Base-by-base conservation (phyloP, 2,888 invertebrate genomes). In the Diachrysia chrysitis region DNA sequence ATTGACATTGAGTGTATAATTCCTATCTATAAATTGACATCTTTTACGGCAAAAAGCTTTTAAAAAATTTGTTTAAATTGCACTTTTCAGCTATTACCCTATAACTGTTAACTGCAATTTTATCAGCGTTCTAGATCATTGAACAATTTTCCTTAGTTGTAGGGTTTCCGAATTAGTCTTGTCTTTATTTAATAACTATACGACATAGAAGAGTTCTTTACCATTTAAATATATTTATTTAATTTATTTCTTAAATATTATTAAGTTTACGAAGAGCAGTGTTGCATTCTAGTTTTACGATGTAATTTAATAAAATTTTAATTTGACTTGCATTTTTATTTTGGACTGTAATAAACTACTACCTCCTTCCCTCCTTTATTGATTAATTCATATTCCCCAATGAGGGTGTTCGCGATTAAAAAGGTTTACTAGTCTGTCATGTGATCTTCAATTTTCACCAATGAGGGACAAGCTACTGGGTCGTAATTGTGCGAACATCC, bases 71-170 rank as follows among this genome's bases (percentile, higher is more conserved):
- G 19, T 21, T 21, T 0, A 21, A 51, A 21, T 21, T 19, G 19
- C 19, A 51, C 48, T 51, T 21, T 51, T 51, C 48, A 51, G 48
- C 48, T 21, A 48, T 48, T 48, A 48, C 17, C 48, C 19, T n/a
- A 17, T 19, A 19, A 21, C 19, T 19, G 12, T 19, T 3, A 12
- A 51, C 12, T 51, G 10, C 48, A 19, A 51, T 21, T 51, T 51
- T 51, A 51, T 51, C 48, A 51, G 21, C 48, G 2, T 19, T 51
- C 21, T 21, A 19, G 19, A 51, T 51, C 10, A 51, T 21, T 51
- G 19, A 21, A 51, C 48, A 51, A 21, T 51, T 21, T 19, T 10
- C 9, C 12, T 21, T 5, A 48, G 48, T 48, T 17, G 7, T 9
- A 19, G 10, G n/a, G 5, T 42, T n/a, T 4, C 42, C 5, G n/a